A percentile compares a stretch with the other conserved stretches of the same genome.
Conservation (phyloP, 2,113 vertebrate genomes). For the Tragelaphus imberbis region DNA sequence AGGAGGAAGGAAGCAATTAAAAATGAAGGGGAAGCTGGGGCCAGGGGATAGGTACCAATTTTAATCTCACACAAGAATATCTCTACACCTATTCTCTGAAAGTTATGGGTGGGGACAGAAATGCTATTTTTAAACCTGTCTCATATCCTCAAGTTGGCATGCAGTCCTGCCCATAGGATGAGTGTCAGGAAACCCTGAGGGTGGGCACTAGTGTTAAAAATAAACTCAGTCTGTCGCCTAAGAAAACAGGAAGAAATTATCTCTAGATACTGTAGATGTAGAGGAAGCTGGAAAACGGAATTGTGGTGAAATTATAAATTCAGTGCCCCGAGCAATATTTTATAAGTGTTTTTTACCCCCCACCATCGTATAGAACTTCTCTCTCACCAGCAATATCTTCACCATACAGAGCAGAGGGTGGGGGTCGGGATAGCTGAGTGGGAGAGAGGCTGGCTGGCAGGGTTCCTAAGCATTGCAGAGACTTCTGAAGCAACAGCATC, state of each 20-base stretch:
- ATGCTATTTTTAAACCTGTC: conserved; percentile 51
- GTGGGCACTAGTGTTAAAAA: conserved; percentile 46
- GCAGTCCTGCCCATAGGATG: background rate
- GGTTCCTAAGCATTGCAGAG: background rate
- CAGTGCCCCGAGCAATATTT: background rate
- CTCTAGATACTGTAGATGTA: background rate
- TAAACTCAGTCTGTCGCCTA: background rate
- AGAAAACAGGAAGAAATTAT: conserved; percentile 47
- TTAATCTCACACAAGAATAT: conserved; percentile 50
- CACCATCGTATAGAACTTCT: background rate
- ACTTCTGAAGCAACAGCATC: background rate
- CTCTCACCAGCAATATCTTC: background rate
- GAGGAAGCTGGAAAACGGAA: background rate
- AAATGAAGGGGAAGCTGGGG: conserved; percentile 5
- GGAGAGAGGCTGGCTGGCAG: background rate
- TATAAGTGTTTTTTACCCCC: background rate
- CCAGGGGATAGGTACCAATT: conserved; percentile 43
- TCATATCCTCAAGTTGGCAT: conserved; percentile 19
- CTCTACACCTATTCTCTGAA: conserved; percentile 48
- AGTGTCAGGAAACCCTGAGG: conserved; percentile 47
- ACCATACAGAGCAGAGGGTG: background rate
- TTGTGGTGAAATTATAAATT: background rate
- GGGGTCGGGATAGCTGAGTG: background rate
- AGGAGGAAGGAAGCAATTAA: conserved; percentile 68
- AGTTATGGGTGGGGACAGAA: conserved; percentile 25